Percentiles rank a stretch among this genome's conserved stretches.
Evolutionary conservation across 2,888 invertebrate genomes (phyloP).

Genomic region (Plagodis dolabraria): DNA sequence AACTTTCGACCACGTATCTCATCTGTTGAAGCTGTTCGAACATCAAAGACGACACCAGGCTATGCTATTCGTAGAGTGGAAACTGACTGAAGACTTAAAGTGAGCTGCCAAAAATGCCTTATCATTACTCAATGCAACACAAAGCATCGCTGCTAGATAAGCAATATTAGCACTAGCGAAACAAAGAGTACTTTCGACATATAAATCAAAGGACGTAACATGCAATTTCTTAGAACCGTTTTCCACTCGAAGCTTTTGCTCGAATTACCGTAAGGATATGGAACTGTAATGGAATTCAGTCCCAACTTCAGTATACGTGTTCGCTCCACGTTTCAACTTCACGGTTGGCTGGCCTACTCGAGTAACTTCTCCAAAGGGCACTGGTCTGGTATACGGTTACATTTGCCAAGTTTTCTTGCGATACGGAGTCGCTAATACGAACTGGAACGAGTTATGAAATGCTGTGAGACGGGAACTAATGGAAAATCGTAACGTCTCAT

Average conservation of each 20-base stretch:
- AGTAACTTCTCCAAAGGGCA: conserved; percentile 16
- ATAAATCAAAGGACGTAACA: too few relatives aligned
- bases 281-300: neutral
- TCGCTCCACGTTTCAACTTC: conserved; percentile 6
- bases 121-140: too few relatives aligned
- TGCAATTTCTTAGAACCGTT: neutral
- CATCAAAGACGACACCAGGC: too few relatives aligned
- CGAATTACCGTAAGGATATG: neutral
- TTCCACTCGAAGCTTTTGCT: neutral
- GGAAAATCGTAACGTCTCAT: conserved; percentile 18
- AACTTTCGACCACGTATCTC: too few relatives aligned
- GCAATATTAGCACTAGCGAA: too few relatives aligned
- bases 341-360: conserved; percentile 19
- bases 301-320: neutral
- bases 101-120: too few relatives aligned
- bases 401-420: conserved; percentile 33
- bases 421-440: conserved; percentile 9
- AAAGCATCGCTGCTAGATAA: too few relatives aligned
- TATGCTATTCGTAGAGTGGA: too few relatives aligned
- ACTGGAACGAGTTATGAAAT: conserved; percentile 25
- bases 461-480: conserved; percentile 12
- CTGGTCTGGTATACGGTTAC: conserved; percentile 24
- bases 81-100: too few relatives aligned
- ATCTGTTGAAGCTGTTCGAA: too few relatives aligned
- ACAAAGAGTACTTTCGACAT: too few relatives aligned